Evolutionary conservation across 2,797 vertebrate species (phyloP), one percentile per base, ranked within the genome.

Genomic region (Gymnothorax javanicus): DNA sequence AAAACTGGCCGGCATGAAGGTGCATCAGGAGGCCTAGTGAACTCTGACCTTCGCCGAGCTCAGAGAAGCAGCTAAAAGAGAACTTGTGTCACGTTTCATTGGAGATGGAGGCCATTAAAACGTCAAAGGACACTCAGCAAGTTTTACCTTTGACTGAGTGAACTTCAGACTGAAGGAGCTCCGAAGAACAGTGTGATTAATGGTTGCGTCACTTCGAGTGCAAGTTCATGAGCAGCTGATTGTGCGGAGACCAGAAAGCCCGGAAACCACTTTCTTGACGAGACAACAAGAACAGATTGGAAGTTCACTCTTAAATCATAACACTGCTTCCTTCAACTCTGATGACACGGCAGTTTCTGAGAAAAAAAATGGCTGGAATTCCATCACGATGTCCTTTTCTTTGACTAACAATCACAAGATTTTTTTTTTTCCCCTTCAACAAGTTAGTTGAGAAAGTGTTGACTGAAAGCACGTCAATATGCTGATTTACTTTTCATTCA

Each of bases 151-250:
- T 54, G 43, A 54, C 75, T 52, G 17, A 13, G 20, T 77, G 75
- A 52, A 43, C 75, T 77, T 43, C 0, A 77, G n/a, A 52, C 75
- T 54, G 71, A 75, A 6, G 23, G 43, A 2, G 6, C 11, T 79
- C 50, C 17, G 54, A 20, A 52, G 17, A 54, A 79, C 43, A 79
- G 75, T 54, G 50, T 8, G 43, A 54, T 23, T 50, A 52, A 52
- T 20, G 43, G 20, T 79, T 79, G 77, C 56, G 50, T 56, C 52
- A 56, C 20, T 8, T 56, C 52, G 54, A 3, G 23, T 81, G 50
- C 54, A 81, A 81, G 77, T 81, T 52, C 50, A 81, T 56, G 77
- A n/a, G 50, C n/a, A 56, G 11, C 77, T n/a, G 77, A 56, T n/a
- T 20, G 20, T 3, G 43, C 2, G 11, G 13, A 77, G 17, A 56